phyloP scores from a whole-genome alignment of 2,888 invertebrate genomes.

The Spodoptera littoralis region DNA sequence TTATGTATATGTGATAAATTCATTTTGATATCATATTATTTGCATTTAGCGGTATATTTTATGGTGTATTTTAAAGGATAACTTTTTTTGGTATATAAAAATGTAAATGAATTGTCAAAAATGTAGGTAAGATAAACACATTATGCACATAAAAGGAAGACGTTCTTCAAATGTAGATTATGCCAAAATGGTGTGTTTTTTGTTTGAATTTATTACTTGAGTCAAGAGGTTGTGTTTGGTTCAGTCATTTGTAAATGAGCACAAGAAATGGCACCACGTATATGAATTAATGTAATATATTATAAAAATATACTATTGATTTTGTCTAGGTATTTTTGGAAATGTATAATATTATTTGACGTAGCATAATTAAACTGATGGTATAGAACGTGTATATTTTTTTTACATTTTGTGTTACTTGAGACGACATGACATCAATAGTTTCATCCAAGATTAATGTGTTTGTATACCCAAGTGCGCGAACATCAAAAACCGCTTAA shows the following conservation, averaged over 20 bases:
- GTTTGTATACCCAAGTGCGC: conserved; percentile 4
- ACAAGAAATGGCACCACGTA: conserved; percentile 57
- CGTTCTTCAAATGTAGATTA: conserved; percentile 53
- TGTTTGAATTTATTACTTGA: conserved; percentile 54
- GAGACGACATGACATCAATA: conserved; percentile 11
- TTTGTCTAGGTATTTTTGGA: conserved; percentile 34
- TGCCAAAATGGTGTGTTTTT: conserved; percentile 57
- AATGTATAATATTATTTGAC: conserved; percentile 33
- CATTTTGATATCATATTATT: conserved; percentile 59
- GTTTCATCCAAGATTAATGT: conserved; percentile 1
- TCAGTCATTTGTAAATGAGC: conserved; percentile 60
- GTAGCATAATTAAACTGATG: conserved; percentile 46
- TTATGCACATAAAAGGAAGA: conserved; percentile 55
- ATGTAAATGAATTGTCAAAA: conserved; percentile 65
- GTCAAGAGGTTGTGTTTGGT: conserved; percentile 55
- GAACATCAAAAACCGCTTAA: conserved; percentile 31
- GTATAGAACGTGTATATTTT: conserved; percentile 12
- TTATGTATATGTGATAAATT: conserved; percentile 63
- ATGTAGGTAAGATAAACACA: conserved; percentile 58
- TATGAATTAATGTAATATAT: conserved; percentile 41
- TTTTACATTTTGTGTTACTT: conserved; percentile 13
- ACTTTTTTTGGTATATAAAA: conserved; percentile 51
- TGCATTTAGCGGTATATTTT: conserved; percentile 66
- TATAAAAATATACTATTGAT: conserved; percentile 30
- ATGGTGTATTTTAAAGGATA: conserved; percentile 43